phyloP scores from a whole-genome alignment of 2,113 vertebrate species.

The Clarias magur region DNA sequence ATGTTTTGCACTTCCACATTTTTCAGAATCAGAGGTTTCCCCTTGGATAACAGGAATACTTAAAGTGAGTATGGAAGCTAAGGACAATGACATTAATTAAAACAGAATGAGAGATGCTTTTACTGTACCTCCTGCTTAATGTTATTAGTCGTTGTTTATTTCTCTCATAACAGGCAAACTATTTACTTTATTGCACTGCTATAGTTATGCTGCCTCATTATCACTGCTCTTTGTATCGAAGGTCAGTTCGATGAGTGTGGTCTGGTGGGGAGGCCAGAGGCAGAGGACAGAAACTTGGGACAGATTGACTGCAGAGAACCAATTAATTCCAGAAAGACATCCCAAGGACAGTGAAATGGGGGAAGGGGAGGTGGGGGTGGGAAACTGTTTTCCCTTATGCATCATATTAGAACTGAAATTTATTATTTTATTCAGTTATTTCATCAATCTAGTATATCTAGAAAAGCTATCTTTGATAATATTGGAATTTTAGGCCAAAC shows the following conservation, averaged over 20 bases:
- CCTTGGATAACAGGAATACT: constrained; percentile 15
- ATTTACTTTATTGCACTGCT: constrained; percentile 44
- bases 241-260: constrained; percentile 30
- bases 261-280: constrained; percentile 27
- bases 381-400: background rate
- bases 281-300: constrained; percentile 35
- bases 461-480: background rate
- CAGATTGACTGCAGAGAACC: constrained; percentile 45
- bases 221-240: constrained; percentile 49
- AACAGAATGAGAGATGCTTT: constrained; percentile 26
- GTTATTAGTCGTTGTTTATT: constrained; percentile 52
- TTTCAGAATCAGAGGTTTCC: too few species aligned
- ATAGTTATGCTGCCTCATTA: constrained; percentile 46
- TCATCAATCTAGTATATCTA: background rate
- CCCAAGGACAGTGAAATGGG: background rate
- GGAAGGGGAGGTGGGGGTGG: too few species aligned
- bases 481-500: background rate
- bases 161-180: constrained; percentile 38
- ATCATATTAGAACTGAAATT: background rate
- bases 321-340: constrained; percentile 49
- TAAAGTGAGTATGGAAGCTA: constrained; percentile 26
- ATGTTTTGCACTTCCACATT: too few species aligned
- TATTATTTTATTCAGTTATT: background rate
- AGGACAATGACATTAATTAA: constrained; percentile 48
- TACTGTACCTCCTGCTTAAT: constrained; percentile 38